A percentile compares a stretch with the other conserved stretches of the same genome.
phyloP scores from a whole-genome alignment of 1,140 invertebrate species.

The Nomia melanderi region DNA sequence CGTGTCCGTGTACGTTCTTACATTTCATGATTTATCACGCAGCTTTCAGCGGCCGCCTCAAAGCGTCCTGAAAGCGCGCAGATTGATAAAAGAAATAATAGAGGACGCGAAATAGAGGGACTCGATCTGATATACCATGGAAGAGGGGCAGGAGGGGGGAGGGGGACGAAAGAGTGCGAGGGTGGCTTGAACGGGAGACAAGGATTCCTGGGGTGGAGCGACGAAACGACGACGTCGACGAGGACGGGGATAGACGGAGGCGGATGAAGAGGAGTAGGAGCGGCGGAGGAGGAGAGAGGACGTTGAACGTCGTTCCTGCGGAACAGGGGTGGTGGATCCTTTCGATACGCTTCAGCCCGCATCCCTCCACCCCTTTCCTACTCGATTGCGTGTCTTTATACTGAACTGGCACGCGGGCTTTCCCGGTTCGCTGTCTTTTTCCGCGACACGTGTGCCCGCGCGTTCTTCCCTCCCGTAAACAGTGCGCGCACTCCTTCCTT shows the following conservation, averaged over 20 bases:
- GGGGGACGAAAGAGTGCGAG: conserved; percentile 49
- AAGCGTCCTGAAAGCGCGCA: conserved; percentile 70
- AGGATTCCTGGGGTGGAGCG: conserved; percentile 39
- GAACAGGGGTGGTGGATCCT: conserved; percentile 58
- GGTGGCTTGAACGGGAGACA: conserved; percentile 31
- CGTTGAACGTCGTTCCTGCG: conserved; percentile 48
- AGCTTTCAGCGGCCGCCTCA: conserved; percentile 77
- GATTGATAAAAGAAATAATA: conserved; percentile 82
- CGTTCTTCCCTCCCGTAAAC: not conserved
- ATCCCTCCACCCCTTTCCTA: conserved; percentile 38
- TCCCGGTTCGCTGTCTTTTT: conserved; percentile 5
- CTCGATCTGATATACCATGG: conserved; percentile 74
- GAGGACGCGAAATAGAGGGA: conserved; percentile 78
- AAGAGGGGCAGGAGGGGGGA: conserved; percentile 32
- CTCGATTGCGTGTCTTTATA: conserved; percentile 52
- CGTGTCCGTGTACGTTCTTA: conserved; percentile 75
- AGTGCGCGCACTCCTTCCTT: not conserved
- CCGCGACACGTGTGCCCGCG: conserved; percentile 36
- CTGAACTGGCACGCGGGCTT: conserved; percentile 51
- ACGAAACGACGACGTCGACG: conserved; percentile 49
- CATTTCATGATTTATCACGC: conserved; percentile 82
- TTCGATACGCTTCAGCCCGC: conserved; percentile 57
- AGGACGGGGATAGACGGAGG: conserved; percentile 45
- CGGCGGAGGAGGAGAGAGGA: too few species aligned
- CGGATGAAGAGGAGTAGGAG: too few species aligned